phyloP scores from a whole-genome alignment of 2,113 vertebrate species.

The Jacana jacana region DNA sequence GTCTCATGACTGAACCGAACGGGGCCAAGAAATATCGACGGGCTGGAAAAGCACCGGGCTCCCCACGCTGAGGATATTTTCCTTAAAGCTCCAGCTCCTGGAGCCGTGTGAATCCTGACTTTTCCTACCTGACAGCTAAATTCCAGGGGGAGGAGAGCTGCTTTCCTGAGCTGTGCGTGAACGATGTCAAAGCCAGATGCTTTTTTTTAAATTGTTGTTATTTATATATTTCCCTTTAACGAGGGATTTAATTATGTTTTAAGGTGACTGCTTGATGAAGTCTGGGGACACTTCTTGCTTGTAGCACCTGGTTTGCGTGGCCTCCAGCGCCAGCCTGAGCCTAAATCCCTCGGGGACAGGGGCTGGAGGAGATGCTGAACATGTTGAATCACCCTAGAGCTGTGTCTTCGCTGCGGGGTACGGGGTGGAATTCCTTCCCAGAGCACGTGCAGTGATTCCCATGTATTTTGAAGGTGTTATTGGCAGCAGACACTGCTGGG shows the following conservation, averaged over 20 bases:
- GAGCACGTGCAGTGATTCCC: background rate
- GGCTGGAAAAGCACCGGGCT: background rate
- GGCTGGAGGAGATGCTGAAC: background rate
- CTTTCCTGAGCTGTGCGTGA: background rate
- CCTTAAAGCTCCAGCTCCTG: background rate
- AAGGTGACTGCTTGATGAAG: background rate
- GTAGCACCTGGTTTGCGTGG: background rate
- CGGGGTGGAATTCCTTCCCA: background rate
- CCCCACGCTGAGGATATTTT: background rate
- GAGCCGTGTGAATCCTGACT: background rate
- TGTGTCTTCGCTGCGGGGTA: accelerated
- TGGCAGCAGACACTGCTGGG: background rate
- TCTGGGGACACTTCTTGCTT: background rate
- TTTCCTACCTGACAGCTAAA: background rate
- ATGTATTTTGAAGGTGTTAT: background rate
- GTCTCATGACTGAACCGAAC: background rate
- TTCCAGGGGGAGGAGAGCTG: background rate
- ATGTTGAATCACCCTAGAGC: background rate
- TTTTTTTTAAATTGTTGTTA: no score
- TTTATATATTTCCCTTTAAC: background rate
- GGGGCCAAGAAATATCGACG: background rate
- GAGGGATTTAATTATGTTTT: background rate
- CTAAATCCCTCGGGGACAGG: no score
- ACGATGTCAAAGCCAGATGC: background rate
- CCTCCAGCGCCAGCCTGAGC: background rate